Evolutionary conservation across 2,797 vertebrate genomes (phyloP).

Genomic region (Ataeniobius toweri): DNA sequence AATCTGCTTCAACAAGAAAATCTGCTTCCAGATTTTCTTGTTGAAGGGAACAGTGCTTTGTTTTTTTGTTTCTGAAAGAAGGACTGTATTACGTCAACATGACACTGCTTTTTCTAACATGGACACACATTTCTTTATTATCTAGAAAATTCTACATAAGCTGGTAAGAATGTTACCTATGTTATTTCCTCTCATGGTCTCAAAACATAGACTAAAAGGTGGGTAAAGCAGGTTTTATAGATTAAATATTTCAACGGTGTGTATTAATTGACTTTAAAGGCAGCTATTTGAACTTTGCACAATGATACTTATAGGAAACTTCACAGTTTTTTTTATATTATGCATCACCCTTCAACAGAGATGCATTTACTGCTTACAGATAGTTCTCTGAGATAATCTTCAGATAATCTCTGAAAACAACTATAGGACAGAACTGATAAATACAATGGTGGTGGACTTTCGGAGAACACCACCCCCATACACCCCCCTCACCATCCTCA

Average conservation of each 20-base stretch:
- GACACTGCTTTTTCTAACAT: neutral
- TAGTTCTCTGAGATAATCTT: neutral
- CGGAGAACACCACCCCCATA: too few species aligned
- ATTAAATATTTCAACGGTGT: neutral
- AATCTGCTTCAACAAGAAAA: neutral
- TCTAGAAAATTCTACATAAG: neutral
- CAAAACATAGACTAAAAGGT: too few species aligned
- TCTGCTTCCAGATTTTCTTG: neutral
- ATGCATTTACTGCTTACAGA: neutral
- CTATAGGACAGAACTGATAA: neutral
- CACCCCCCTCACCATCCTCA: too few species aligned
- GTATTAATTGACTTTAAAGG: neutral
- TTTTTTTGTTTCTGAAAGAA: neutral
- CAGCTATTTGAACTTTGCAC: neutral
- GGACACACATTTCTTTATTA: neutral
- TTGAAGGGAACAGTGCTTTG: neutral
- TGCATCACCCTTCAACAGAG: neutral
- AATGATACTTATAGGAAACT: neutral
- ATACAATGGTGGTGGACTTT: too few species aligned
- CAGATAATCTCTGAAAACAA: neutral
- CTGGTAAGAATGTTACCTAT: neutral
- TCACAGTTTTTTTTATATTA: neutral
- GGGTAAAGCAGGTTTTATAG: neutral
- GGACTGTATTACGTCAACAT: neutral
- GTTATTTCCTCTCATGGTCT: neutral